Evolutionary conservation across 2,797 vertebrate species (phyloP), one percentile per base, ranked within the genome.

Genomic region (Hippocampus kuda): DNA sequence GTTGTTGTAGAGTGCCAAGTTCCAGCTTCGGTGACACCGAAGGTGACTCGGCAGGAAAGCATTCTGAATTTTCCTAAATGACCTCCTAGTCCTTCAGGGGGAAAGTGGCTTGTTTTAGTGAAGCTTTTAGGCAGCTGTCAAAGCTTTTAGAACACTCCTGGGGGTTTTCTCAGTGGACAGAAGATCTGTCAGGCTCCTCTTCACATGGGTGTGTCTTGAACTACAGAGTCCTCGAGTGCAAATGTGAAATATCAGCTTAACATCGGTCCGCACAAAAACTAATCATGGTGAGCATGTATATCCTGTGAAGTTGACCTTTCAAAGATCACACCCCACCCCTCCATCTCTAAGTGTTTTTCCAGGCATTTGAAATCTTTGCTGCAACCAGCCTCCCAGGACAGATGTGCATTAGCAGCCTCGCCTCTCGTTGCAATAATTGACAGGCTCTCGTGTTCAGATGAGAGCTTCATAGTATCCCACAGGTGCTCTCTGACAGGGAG

Each of bases 331-430:
- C 80, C 5, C 16, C 44, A 6, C 22, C 22, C 5, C 8, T 75
- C 24, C 65, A 76, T 75, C 69, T 42, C 8, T 64, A 72, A 80
- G 73, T 79, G 73, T 76, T 84, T 75, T 78, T 77, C 60, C 51
- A 75, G 68, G 22, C 12, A 0, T 78, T 69, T 69, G 73, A 73
- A 72, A 30, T 67, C 74, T 76, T 77, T 65, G 46, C 62, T 42
- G 63, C n/a, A 62, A 64, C 30, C 49, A 27, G 70, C 81, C 83
- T 81, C 81, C 27, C 44, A 75, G 80, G 84, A 84, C 76, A 84
- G 85, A 72, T 83, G 82, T 86, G 79, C 87, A 84, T 86, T 87
- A 85, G 81, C 82, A 84, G 78, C 77, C 72, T 70, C 54, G 13
- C 69, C 56, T 81, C 73, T 84, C 77, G 76, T 75, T 75, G 71